phyloP scores from a whole-genome alignment of 92 coral and sea anemone species.

The Bergia sp. region DNA sequence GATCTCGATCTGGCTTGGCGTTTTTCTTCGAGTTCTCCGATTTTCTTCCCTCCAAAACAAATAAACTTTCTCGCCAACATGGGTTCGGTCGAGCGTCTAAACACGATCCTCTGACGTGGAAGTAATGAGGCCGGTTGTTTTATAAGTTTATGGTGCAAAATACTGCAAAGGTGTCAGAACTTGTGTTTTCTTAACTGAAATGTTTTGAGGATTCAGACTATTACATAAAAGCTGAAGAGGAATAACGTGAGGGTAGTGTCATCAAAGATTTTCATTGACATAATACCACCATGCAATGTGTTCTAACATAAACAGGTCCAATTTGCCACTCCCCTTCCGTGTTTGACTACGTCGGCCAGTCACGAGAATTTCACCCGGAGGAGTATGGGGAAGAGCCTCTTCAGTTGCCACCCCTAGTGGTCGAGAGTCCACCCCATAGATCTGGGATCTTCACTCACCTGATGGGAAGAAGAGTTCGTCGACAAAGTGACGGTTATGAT shows the following conservation, averaged over 20 bases:
- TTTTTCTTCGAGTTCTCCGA: no score
- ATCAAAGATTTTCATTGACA: background rate
- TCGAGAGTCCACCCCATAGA: constrained; percentile 77
- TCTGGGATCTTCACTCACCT: constrained; percentile 87
- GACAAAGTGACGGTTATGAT: constrained; percentile 72
- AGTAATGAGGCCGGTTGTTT: no score
- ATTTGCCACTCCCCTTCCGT: constrained; percentile 31
- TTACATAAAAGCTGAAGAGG: no score
- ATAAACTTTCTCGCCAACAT: no score
- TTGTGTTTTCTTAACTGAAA: no score
- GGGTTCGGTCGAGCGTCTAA: no score
- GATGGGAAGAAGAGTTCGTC: constrained; percentile 78
- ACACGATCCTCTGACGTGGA: no score
- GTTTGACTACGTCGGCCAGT: constrained; percentile 29
- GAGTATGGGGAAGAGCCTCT: constrained; percentile 67
- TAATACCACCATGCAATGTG: background rate
- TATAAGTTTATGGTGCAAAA: no score
- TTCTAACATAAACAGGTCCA: background rate
- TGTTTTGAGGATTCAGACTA: no score
- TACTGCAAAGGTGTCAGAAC: no score
- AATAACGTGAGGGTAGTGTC: background rate
- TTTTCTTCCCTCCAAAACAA: no score
- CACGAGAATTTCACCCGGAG: constrained; percentile 40
- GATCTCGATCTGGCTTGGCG: no score
- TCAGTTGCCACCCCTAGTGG: constrained; percentile 83